Evolutionary conservation across 2,797 vertebrate species (phyloP).

Genomic region (Vespertilio murinus): DNA sequence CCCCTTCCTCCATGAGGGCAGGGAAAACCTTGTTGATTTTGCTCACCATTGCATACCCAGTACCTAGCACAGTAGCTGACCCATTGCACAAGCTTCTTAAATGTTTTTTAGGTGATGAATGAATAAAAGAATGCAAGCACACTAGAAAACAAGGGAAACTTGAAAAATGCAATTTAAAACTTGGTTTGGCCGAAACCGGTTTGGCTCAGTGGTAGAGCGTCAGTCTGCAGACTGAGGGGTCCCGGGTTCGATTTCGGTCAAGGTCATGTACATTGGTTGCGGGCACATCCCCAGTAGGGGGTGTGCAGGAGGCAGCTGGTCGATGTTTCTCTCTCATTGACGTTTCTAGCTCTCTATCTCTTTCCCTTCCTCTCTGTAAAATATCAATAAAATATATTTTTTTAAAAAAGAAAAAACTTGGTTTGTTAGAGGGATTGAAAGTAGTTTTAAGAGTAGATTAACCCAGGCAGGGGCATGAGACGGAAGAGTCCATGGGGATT

Average conservation of each 20-base stretch:
- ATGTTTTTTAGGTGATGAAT: background rate
- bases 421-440: background rate
- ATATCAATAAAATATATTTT: too few species aligned
- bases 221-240: too few species aligned
- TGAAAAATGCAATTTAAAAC: background rate
- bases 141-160: background rate
- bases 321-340: too few species aligned
- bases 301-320: too few species aligned
- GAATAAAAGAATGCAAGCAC: background rate
- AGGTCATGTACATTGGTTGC: too few species aligned
- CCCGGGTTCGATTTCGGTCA: too few species aligned
- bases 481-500: background rate
- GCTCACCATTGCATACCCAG: background rate
- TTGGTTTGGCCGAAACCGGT: too few species aligned
- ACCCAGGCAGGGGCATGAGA: background rate
- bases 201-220: too few species aligned
- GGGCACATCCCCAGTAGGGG: too few species aligned
- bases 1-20: background rate
- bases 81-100: background rate
- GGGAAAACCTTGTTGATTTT: background rate
- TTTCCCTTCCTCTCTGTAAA: too few species aligned
- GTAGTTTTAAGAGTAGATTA: slow-evolving; percentile 10
- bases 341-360: too few species aligned
- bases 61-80: background rate
- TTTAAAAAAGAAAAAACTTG: too few species aligned